A percentile compares a stretch with the other conserved stretches of the same genome.
These are phyloP conservation scores for Epinephelus cyanopodus DNA, from an alignment of 2,113 vertebrate genomes.

Conservation along the genomic window DNA sequence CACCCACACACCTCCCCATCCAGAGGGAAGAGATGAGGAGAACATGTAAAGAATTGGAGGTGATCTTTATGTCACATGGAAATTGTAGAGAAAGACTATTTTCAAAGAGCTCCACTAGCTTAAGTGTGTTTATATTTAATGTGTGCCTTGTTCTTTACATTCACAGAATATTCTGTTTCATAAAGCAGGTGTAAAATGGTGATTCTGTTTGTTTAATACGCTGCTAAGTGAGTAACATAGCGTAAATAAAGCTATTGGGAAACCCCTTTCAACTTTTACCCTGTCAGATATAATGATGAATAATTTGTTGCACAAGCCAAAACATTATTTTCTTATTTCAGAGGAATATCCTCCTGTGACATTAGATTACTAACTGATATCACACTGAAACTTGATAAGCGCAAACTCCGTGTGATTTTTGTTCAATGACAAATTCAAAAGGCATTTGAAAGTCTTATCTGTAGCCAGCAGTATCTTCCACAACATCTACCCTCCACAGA, in stretches of 20 bases:
- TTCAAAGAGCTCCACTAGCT: conserved; percentile 55
- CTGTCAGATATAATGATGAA: not conserved
- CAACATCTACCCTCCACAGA: conserved; percentile 49
- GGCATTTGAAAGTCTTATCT: conserved; percentile 8
- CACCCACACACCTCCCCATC: conserved; percentile 77
- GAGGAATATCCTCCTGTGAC: not conserved
- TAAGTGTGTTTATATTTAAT: conserved; percentile 48
- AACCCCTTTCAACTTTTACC: conserved; percentile 1
- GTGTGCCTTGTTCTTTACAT: conserved; percentile 45
- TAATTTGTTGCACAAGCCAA: not conserved
- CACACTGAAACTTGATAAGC: not conserved
- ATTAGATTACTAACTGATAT: not conserved
- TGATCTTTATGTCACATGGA: conserved; percentile 67
- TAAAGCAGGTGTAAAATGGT: conserved; percentile 3
- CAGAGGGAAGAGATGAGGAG: conserved; percentile 61
- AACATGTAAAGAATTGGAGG: conserved; percentile 66
- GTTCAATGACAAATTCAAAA: conserved; percentile 3
- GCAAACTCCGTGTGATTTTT: not conserved
- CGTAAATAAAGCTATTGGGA: conserved; percentile 34
- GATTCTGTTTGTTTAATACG: conserved; percentile 42
- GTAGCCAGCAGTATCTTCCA: conserved; percentile 17
- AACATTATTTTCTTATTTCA: no score
- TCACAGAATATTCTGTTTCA: conserved; percentile 5
- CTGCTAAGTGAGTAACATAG: conserved; percentile 3
- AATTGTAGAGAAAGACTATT: conserved; percentile 54